These are phyloP conservation scores for Zaprionus lineosus DNA, from an alignment of 2,888 invertebrate species.

Conservation along the genomic window DNA sequence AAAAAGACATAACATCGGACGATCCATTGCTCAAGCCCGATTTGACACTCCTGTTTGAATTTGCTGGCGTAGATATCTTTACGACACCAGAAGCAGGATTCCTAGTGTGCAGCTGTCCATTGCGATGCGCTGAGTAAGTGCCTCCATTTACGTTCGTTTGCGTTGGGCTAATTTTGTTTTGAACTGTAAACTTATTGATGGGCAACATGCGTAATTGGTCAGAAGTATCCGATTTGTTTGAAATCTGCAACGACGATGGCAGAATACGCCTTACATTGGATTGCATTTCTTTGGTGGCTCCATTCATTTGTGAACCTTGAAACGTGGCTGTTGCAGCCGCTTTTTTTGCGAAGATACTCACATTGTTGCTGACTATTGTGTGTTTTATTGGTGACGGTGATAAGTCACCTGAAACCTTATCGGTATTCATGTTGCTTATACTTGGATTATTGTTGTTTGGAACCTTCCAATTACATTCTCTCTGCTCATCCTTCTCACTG, in stretches of 20 bases:
- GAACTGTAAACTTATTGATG: constrained; percentile 41
- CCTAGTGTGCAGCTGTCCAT: constrained; percentile 1
- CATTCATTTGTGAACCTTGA: constrained; percentile 17
- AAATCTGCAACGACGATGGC: constrained; percentile 20
- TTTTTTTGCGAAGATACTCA: neutral
- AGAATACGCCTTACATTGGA: constrained; percentile 26
- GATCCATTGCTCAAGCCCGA: constrained; percentile 27
- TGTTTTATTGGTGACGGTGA: neutral
- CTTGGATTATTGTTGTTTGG: neutral
- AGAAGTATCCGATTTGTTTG: constrained; percentile 9
- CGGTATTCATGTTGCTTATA: neutral
- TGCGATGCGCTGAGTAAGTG: neutral
- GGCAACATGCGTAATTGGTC: constrained; percentile 54
- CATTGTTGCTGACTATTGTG: neutral
- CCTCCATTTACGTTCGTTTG: neutral
- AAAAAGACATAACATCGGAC: no score
- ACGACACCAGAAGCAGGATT: neutral
- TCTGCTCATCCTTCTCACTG: no score
- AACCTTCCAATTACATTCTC: no score
- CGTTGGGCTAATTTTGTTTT: constrained; percentile 1
- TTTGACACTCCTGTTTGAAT: constrained; percentile 6
- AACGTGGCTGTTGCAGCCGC: neutral
- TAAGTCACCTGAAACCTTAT: neutral
- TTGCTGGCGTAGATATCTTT: constrained; percentile 14
- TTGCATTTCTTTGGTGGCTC: constrained; percentile 24